phyloP scores from a whole-genome alignment of 2,888 invertebrate species.

The Thymelicus sylvestris region DNA sequence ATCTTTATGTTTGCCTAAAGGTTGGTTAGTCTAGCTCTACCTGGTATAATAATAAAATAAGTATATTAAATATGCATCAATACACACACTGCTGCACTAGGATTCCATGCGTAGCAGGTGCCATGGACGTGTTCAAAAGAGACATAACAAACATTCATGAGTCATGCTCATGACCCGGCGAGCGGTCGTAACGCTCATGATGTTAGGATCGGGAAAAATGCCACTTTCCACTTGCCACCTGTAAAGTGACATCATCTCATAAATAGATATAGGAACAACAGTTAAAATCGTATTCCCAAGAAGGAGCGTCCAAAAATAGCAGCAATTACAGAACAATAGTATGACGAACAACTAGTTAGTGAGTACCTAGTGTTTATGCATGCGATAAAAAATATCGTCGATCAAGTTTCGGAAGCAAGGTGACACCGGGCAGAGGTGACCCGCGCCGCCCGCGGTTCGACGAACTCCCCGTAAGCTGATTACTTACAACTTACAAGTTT shows the following conservation, averaged over 20 bases:
- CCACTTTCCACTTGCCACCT: too few relatives aligned
- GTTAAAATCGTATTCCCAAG: neutral
- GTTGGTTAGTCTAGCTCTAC: too few relatives aligned
- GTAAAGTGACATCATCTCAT: too few relatives aligned
- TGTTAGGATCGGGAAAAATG: too few relatives aligned
- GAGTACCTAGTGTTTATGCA: constrained; percentile 54
- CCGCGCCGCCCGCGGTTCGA: constrained; percentile 64
- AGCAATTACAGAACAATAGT: constrained; percentile 47
- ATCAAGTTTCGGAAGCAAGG: constrained; percentile 79
- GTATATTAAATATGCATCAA: too few relatives aligned
- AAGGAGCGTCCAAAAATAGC: neutral
- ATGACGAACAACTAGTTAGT: constrained; percentile 64
- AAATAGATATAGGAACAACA: neutral
- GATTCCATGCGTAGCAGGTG: too few relatives aligned
- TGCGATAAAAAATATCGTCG: constrained; percentile 68
- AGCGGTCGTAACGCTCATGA: too few relatives aligned
- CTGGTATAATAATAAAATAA: too few relatives aligned
- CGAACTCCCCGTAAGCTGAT: constrained; percentile 56
- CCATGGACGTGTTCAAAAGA: too few relatives aligned
- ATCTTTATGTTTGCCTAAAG: neutral
- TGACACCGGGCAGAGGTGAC: constrained; percentile 79
- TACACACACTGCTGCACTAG: too few relatives aligned
- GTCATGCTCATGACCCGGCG: too few relatives aligned
- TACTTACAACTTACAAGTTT: constrained; percentile 18
- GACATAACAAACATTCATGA: too few relatives aligned